Evolutionary conservation across 1,140 invertebrate genomes (phyloP), one percentile per base, ranked within the genome.

Genomic region (Neodiprion pinetum): DNA sequence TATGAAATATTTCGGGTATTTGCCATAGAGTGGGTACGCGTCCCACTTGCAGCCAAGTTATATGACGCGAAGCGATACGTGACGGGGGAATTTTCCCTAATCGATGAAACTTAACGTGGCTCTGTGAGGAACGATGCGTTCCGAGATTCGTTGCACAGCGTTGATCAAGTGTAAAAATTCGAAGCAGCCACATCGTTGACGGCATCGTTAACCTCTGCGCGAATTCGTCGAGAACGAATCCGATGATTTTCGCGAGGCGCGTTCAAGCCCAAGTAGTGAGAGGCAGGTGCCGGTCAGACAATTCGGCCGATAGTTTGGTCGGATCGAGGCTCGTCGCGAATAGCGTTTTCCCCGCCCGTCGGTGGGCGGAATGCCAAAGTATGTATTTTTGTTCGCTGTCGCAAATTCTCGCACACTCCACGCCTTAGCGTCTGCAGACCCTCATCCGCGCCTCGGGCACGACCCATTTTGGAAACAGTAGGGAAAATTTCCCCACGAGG

Each of bases 391-490:
- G 21, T 14, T 47, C 17, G 12, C 67, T 47, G 67, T 69, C 40
- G 21, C 67, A 47, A 23, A 23, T 47, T 69, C 23, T 69, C 5
- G 8, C 67, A 14, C 61, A 14, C 61, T 65, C 61, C 17, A 14
- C 17, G 12, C 17, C 61, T 65, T 11, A 23, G 21, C 40, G 21
- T 69, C 67, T 69, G 67, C 17, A 12, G 12, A 65, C 17, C 40
- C 67, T 69, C 17, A 69, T 21, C 21, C 40, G 40, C 12, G 17
- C 67, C 53, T 81, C 74, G 77, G 74, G 74, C 75, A 72, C 67
- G 78, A 76, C 50, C 74, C 72, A 75, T 79, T 81, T 80, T 50
- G 66, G 74, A 74, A 74, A 79, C 50, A 66, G 68, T 17, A 5
- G 11, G 53, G 28, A 40, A 40, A 40, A 40, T 40, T 40, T 40